Evolutionary conservation across 2,797 vertebrate genomes (phyloP), one percentile per base, ranked within the genome.

Genomic region (Pantherophis alleghaniensis): DNA sequence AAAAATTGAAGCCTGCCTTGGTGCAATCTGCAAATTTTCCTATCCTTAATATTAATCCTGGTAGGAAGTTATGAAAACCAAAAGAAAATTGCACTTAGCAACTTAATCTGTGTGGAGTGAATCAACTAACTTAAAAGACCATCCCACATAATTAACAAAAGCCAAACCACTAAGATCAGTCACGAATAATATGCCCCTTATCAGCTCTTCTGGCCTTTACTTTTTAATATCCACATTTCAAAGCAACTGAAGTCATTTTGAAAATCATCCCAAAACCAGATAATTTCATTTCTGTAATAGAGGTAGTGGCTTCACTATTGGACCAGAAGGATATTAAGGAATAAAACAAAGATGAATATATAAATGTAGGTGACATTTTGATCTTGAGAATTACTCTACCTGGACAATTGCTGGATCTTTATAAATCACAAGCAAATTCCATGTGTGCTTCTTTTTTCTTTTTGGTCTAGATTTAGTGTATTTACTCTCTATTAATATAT

Each of bases 401-500:
- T 3, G 24, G 53, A 90, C 92, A 61, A 86, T 90, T 32, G 37
- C 26, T n/a, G 91, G 91, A 92, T 94, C 86, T 66, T 18, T 59
- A 53, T 13, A 86, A 88, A 60, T 90, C 42, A 87, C 22, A 1
- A 59, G 56, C 28, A 95, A 94, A 92, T 94, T 95, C 94, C 93
- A 4, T 92, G 42, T 96, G 94, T 95, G 93, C 94, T 96, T 51
- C 47, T 51, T 51, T 90, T 94, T 22, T 22, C 7, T 22, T 7
- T 95, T 94, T 90, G 91, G 0, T 1, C 91, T 90, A 0, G 0
- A 37, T 57, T 37, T 95, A 92, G 37, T 57, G 28, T 95, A 92
- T 95, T 96, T 96, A 79, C 95, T 94, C 12, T 94, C 5, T 79
- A 88, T 91, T 91, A 93, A 88, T 86, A 93, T 93, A 91, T 61